These are phyloP conservation scores for Ptychobarbus kaznakovi DNA, from an alignment of 2,797 vertebrate species.

Conservation along the genomic window DNA sequence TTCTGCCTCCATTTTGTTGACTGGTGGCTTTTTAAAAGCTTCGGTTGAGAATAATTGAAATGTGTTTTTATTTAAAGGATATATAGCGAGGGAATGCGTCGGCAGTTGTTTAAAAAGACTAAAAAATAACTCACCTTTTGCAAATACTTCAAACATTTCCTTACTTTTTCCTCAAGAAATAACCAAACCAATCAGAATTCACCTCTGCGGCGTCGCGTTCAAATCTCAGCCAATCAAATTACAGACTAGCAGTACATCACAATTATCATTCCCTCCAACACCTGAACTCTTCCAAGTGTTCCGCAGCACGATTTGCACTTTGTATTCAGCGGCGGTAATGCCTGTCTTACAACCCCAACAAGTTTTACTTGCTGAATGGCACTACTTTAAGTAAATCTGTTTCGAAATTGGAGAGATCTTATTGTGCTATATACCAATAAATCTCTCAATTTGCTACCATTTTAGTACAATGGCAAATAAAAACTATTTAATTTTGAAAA, in stretches of 20 bases:
- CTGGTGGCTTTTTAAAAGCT: not conserved
- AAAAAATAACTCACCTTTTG: slow-evolving; percentile 44
- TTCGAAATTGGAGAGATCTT: not conserved
- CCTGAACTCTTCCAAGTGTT: slow-evolving; percentile 11
- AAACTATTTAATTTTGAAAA: not conserved
- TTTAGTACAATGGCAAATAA: not conserved
- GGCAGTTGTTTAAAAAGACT: not conserved
- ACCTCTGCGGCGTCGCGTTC: slow-evolving; percentile 15
- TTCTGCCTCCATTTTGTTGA: slow-evolving; percentile 13
- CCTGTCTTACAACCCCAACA: not conserved
- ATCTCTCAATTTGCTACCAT: not conserved
- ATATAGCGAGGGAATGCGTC: not conserved
- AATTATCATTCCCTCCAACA: slow-evolving; percentile 34
- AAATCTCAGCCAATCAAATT: slow-evolving; percentile 44
- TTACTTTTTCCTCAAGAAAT: slow-evolving; percentile 23
- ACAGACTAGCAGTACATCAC: slow-evolving; percentile 3
- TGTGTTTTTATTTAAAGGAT: not conserved
- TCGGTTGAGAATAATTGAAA: not conserved
- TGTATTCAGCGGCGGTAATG: not conserved
- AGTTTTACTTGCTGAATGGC: not conserved
- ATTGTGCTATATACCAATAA: not conserved
- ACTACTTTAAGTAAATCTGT: not conserved
- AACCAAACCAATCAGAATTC: slow-evolving; percentile 42
- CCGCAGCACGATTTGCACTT: not conserved
- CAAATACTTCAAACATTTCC: slow-evolving; percentile 48